Evolutionary conservation across 2,888 invertebrate genomes (phyloP), one percentile per base, ranked within the genome.

Genomic region (Papilio gigon): DNA sequence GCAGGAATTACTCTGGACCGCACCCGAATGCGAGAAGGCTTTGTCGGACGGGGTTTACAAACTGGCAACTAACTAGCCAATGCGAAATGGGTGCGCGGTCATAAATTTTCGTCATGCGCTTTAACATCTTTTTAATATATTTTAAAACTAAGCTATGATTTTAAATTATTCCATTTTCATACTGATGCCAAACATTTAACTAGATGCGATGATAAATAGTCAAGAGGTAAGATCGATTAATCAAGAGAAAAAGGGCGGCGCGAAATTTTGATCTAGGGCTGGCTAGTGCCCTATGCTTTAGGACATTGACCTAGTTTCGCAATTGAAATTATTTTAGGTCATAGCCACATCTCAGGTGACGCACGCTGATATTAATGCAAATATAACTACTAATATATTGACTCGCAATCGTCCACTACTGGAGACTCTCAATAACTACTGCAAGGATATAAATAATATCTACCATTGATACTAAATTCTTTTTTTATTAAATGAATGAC

Each of bases 51-150:
- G 53, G 30, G 30, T 56, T 30, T 17, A 56, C 30, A 56, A 30
- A 17, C n/a, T 9, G 9, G 22, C 1, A 37, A 35, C 22, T 11
- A 59, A 59, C 35, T 59, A 20, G 22, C 59, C 59, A 59, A 59
- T 59, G 11, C 8, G 59, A 37, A 37, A 59, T 59, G 2, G 35
- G 59, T 59, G 59, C 59, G 59, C 59, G 59, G 59, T 59, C 59
- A 22, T 20, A 59, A 17, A 37, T 59, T 59, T 59, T 37, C 35
- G 59, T 20, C 59, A 59, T 59, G 59, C 59, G 59, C 59, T 0
- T 35, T 59, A 59, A 35, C 35, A 22, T 12, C 20, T 59, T 37
- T 35, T 1, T 20, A 14, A 59, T 59, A 35, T 53, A 53, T 53
- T 27, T 27, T 11, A 50, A 53, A 53, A 27, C n/a, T n/a, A 27